A percentile compares a stretch with the other conserved stretches of the same genome.
phyloP scores from a whole-genome alignment of 2,797 vertebrate species.

The Cuniculus paca region DNA sequence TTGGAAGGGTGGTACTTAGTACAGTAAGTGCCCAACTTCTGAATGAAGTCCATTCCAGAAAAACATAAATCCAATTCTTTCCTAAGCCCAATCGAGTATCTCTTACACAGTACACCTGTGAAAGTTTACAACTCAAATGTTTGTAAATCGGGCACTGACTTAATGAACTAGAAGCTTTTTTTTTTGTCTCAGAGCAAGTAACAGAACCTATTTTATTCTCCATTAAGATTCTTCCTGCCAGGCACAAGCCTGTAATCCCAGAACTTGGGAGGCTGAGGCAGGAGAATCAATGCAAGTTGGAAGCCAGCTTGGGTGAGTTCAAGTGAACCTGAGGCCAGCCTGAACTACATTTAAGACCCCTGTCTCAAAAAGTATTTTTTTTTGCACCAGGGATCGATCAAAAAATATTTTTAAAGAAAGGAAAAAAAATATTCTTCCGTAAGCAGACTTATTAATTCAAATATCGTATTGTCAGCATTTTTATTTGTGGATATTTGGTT shows the following conservation, averaged over 20 bases:
- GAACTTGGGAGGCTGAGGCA: not conserved
- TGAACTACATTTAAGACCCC: not conserved
- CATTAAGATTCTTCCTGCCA: not conserved
- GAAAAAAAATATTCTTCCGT: not conserved
- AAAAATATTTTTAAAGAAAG: not conserved
- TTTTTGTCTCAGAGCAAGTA: not conserved
- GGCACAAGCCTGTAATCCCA: not conserved
- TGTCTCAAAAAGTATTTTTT: not conserved
- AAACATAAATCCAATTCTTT: not conserved
- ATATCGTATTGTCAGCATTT: slow-evolving; percentile 3
- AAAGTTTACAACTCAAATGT: not conserved
- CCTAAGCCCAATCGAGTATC: not conserved
- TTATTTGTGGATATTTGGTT: slow-evolving; percentile 33
- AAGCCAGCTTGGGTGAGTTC: not conserved
- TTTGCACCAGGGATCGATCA: too few species aligned
- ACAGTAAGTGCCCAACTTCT: not conserved
- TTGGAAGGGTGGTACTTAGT: not conserved
- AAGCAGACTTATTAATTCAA: slow-evolving; percentile 44
- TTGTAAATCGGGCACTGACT: not conserved
- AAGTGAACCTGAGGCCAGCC: not conserved
- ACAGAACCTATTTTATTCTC: slow-evolving; percentile 38
- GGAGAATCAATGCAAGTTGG: not conserved
- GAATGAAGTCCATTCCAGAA: not conserved
- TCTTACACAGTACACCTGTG: not conserved
- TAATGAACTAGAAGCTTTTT: not conserved